Percentiles rank a stretch among this genome's conserved stretches.
These are phyloP conservation scores for Chondrosia reniformis DNA, from an alignment of 37 sponge, comb jelly and placozoan species.

Conservation along the genomic window DNA sequence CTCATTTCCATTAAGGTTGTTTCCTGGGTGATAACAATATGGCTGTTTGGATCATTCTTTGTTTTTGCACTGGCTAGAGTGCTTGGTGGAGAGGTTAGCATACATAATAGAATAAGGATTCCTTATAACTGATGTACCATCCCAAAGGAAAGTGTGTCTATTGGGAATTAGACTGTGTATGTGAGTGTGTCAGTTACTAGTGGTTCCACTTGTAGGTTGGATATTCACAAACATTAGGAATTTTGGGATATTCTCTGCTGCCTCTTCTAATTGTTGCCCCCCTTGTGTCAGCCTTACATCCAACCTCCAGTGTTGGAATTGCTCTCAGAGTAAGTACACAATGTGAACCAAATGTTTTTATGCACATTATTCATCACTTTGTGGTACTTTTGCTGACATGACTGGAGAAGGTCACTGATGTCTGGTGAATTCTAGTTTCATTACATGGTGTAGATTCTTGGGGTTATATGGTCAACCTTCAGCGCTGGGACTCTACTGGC, in stretches of 20 bases:
- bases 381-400: too few species aligned
- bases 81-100: conserved; percentile 82
- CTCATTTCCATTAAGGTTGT: conserved; percentile 52
- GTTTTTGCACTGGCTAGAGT: conserved; percentile 84
- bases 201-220: conserved; percentile 42
- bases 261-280: conserved; percentile 75
- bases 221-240: conserved; percentile 78
- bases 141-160: background rate
- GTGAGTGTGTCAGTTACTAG: background rate
- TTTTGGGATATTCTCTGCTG: conserved; percentile 83
- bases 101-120: too few species aligned
- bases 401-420: too few species aligned
- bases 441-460: conserved; percentile 50
- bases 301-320: conserved; percentile 32
- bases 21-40: conserved; percentile 90
- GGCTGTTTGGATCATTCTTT: conserved; percentile 80
- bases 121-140: too few species aligned
- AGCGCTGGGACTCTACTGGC: conserved; percentile 83
- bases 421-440: too few species aligned
- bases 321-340: background rate
- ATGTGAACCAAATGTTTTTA: too few species aligned
- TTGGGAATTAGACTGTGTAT: background rate
- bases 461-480: conserved; percentile 86
- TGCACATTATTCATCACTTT: too few species aligned
- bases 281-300: conserved; percentile 45